Base-by-base conservation (phyloP, 2,888 invertebrate species). In the Eilema depressum region DNA sequence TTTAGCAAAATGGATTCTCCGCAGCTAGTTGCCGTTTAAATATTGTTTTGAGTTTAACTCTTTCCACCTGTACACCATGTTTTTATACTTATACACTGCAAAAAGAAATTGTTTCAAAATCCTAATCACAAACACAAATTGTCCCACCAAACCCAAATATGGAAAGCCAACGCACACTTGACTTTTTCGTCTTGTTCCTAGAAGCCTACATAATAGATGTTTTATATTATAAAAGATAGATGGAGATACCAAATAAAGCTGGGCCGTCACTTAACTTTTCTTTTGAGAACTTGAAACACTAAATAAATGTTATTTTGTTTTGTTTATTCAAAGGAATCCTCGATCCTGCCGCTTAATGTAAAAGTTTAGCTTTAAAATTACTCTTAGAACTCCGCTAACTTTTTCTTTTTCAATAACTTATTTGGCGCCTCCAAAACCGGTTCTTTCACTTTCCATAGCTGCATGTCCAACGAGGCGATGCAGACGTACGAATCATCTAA, bases 391-490 rank as follows among this genome's bases (percentile, higher is more conserved):
- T 37, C 33, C 10, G 20, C 20, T 73, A 83, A 87, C 89, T 87
- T 88, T 90, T 90, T 88, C 87, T 85, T 87, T 87, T 81, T 74
- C 81, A 83, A 80, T 74, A 82, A 80, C 83, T 84, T 83, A 84
- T 86, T 89, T 86, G 89, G 89, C 90, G 88, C 87, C 89, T 83
- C 83, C 78, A 65, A 83, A 91, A 93, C 94, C 90, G 90, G 94
- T 91, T 88, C 71, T 88, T 87, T 92, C 93, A 94, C 94, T 94
- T 94, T 94, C 93, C 89, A 86, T 86, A 77, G 73, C 82, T 80
- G 82, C 76, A 73, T 76, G 75, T 79, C 82, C 78, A 80, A 37
- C 66, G 33, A 80, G 83, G 76, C 83, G 79, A 78, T 83, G 86
- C 83, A 84, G 86, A 83, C 84, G 79, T 85, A 76, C 87, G 87